Percentiles rank a stretch among this genome's conserved stretches.
phyloP scores from a whole-genome alignment of 2,888 invertebrate genomes.

The Pollenia angustigena region DNA sequence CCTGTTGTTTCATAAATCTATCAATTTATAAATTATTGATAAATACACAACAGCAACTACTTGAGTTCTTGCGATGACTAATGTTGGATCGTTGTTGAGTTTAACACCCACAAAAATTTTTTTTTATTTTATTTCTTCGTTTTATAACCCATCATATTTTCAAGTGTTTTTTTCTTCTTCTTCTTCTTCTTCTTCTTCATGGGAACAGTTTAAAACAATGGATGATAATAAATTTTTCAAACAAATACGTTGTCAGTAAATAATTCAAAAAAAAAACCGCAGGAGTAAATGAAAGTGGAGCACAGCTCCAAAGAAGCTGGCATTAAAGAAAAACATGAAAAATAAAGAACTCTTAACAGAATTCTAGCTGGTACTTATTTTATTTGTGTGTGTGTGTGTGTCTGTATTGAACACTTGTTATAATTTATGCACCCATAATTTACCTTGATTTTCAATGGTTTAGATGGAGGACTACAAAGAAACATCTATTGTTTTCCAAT shows the following conservation, averaged over 20 bases:
- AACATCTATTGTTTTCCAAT: constrained; percentile 66
- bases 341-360: constrained; percentile 39
- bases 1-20: constrained; percentile 68
- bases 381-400: neutral
- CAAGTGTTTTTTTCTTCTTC: neutral
- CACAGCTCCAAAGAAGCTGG: constrained; percentile 21
- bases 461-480: constrained; percentile 3
- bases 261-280: constrained; percentile 42
- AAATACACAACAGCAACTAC: constrained; percentile 61
- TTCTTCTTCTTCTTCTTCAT: neutral
- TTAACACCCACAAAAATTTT: constrained; percentile 46
- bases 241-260: constrained; percentile 64
- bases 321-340: constrained; percentile 17
- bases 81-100: constrained; percentile 66
- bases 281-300: constrained; percentile 28
- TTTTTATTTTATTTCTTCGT: neutral
- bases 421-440: constrained; percentile 72
- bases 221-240: constrained; percentile 70
- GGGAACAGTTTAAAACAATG: constrained; percentile 61
- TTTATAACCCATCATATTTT: constrained; percentile 29
- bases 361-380: neutral
- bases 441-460: constrained; percentile 70
- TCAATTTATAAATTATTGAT: constrained; percentile 73
- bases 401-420: constrained; percentile 54
- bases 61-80: constrained; percentile 63